phyloP scores from a whole-genome alignment of 2,113 vertebrate species.

The Parus major region DNA sequence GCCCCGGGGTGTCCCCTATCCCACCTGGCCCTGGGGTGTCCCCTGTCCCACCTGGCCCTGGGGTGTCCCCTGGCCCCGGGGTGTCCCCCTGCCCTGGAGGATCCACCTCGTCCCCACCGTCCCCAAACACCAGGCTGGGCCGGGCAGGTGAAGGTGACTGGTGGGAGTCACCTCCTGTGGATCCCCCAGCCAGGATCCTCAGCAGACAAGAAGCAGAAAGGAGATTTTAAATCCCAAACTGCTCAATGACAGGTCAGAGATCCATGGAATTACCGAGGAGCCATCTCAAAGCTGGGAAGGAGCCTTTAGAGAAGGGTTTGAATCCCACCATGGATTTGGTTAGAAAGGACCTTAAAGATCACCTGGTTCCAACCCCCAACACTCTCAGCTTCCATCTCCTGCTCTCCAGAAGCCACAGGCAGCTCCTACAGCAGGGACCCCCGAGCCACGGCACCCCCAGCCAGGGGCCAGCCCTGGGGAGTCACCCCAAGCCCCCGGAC shows the following conservation, averaged over 20 bases:
- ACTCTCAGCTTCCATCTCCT: not conserved
- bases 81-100: not conserved
- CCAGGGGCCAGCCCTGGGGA: too few relatives aligned
- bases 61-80: not conserved
- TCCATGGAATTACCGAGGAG: accelerated
- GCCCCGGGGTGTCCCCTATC: not conserved
- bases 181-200: not conserved
- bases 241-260: accelerated
- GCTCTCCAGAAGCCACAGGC: not conserved
- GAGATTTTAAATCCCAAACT: not conserved
- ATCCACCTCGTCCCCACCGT: not conserved
- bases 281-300: not conserved
- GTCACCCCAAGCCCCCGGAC: accelerated
- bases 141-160: not conserved
- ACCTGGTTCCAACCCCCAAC: not conserved
- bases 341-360: not conserved
- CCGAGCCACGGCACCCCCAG: too few relatives aligned
- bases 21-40: not conserved
- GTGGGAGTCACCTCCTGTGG: accelerated
- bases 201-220: not conserved
- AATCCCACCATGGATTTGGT: not conserved
- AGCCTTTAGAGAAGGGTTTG: not conserved
- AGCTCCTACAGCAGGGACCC: not conserved
- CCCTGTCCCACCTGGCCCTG: not conserved
- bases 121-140: not conserved